A percentile compares a stretch with the other conserved stretches of the same genome.
These are phyloP conservation scores for Candoia aspera DNA, from an alignment of 2,113 vertebrate species.

Conservation along the genomic window DNA sequence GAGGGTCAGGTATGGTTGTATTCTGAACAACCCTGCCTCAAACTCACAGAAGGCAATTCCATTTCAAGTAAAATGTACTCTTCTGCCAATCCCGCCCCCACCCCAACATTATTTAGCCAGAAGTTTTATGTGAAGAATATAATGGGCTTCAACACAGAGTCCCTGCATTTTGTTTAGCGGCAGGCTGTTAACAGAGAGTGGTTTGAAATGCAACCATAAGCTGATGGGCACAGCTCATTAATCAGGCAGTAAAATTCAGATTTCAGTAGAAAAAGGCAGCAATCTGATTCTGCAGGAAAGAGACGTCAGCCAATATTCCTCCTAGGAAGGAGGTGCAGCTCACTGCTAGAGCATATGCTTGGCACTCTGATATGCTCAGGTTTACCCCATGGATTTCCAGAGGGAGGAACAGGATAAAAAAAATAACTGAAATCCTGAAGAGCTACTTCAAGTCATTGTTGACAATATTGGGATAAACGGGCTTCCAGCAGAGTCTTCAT, in stretches of 20 bases:
- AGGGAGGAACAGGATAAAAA: no score
- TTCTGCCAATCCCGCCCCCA: background rate
- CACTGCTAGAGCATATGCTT: background rate
- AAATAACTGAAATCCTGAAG: background rate
- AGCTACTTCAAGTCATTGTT: background rate
- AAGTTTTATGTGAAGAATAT: fast-evolving
- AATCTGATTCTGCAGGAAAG: background rate
- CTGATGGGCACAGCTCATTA: slow-evolving; percentile 32
- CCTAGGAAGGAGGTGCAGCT: background rate
- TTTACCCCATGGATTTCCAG: background rate
- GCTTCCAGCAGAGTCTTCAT: background rate
- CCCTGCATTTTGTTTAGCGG: background rate
- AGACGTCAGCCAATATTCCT: background rate
- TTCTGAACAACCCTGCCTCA: slow-evolving; percentile 1
- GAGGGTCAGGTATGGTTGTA: background rate
- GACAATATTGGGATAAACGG: background rate
- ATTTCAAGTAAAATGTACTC: background rate
- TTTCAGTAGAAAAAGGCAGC: slow-evolving; percentile 10
- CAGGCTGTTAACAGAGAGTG: slow-evolving; percentile 3
- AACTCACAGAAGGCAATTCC: fast-evolving
- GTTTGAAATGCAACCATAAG: background rate
- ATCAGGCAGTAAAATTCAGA: slow-evolving; percentile 38
- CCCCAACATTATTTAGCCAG: background rate
- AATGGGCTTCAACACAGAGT: background rate
- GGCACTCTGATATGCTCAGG: background rate